Evolutionary conservation across 23 tunicate genomes (phyloP), one percentile per base, ranked within the genome.

Genomic region (Clavelina lepadiformis): DNA sequence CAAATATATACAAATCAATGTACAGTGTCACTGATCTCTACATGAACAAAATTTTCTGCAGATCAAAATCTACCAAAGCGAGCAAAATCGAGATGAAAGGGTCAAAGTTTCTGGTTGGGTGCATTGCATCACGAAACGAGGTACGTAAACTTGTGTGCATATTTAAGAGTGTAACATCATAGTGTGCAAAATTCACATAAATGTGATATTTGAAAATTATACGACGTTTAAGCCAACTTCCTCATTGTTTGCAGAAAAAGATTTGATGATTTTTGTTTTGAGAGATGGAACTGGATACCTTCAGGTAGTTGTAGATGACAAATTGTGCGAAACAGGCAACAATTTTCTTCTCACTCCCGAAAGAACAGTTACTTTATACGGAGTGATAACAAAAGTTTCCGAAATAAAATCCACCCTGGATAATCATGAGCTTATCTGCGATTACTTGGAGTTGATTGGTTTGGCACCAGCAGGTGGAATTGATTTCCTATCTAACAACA

Each of bases 401-500:
- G 86, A 86, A 33, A 86, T 86, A 28, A 75, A 86, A 58, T 56
- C 80, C 36, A 88, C 96, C 36, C 88, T 82, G 41, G 99, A 94
- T 0, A 88, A 88, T 23, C 99, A 93, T 65, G 99, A 93, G 67
- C 72, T 93, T 3, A 63, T 73, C 8, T 88, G 93, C 46, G 99
- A 93, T 72, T 93, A 69, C 41, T 93, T 94, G 99, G 82, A 86
- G 47, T 41, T 93, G 25, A 58, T 93, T 11, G 91, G 80, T 5
- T 41, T 59, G 35, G 93, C 98, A 2, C 98, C 98, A 33, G 76
- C 98, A 72, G 98, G 98, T 8, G 98, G 98, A 38, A 78, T 83
- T 29, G 98, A 92, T n/a, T n/a, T n/a, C n/a, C n/a, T n/a, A n/a
- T n/a, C n/a, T n/a, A n/a, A n/a, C n/a, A n/a, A n/a, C n/a, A n/a